phyloP scores from a whole-genome alignment of 2,888 invertebrate genomes.

The Podabrus alpinus region DNA sequence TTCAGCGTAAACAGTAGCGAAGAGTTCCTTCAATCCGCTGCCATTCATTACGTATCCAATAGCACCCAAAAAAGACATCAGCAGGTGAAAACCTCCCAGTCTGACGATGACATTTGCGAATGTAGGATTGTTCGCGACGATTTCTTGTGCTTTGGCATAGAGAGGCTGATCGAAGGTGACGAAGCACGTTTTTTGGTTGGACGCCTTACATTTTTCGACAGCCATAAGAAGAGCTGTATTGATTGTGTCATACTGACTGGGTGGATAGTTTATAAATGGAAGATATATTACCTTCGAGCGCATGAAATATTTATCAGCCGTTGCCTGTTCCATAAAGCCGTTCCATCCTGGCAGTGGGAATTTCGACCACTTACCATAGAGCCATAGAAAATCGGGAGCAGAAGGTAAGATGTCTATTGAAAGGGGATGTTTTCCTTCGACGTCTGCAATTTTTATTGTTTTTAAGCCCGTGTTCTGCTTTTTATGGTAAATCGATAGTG shows the following conservation, averaged over 20 bases:
- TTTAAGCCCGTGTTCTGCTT: slow-evolving; percentile 29
- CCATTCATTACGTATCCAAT: neutral
- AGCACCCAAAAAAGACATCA: neutral
- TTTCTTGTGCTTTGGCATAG: too few species aligned
- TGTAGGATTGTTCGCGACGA: too few species aligned
- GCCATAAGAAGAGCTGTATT: too few species aligned
- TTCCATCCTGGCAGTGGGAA: slow-evolving; percentile 35
- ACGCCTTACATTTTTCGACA: too few species aligned
- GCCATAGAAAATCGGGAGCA: slow-evolving; percentile 29
- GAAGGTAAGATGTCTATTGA: slow-evolving; percentile 33
- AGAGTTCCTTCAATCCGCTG: neutral
- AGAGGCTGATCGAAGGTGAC: too few species aligned
- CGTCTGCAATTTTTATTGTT: slow-evolving; percentile 29
- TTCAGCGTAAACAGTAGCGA: neutral
- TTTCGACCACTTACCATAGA: slow-evolving; percentile 32
- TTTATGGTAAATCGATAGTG: slow-evolving; percentile 16
- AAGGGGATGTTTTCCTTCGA: slow-evolving; percentile 28
- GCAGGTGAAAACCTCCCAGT: neutral
- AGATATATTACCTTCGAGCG: too few species aligned
- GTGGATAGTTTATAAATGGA: neutral
- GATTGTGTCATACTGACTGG: too few species aligned
- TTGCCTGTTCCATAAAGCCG: too few species aligned
- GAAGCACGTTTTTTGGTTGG: too few species aligned
- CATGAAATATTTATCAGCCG: too few species aligned
- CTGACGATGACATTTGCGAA: too few species aligned